phyloP scores from a whole-genome alignment of 2,113 vertebrate genomes.

The Lepus americanus region DNA sequence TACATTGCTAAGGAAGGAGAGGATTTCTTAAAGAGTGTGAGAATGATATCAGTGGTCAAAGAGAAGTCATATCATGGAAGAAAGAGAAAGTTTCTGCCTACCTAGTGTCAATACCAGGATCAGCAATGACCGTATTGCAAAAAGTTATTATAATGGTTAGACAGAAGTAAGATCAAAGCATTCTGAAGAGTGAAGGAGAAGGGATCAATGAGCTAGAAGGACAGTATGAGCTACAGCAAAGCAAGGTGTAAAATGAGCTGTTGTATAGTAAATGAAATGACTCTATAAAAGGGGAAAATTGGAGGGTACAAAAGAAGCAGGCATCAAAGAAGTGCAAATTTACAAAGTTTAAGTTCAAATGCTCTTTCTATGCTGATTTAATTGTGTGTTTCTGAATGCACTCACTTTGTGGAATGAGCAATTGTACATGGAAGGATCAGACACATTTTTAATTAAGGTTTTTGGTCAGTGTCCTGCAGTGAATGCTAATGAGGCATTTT shows the following conservation, averaged over 20 bases:
- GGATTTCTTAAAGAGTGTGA: not conserved
- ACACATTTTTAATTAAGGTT: conserved; percentile 73
- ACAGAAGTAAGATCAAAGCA: not conserved
- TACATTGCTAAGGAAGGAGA: not conserved
- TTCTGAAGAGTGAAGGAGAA: not conserved
- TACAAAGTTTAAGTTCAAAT: conserved; percentile 11
- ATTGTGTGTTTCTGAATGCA: not conserved
- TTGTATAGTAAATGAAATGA: not conserved
- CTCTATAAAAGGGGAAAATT: not conserved
- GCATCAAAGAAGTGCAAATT: not conserved
- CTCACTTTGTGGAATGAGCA: conserved; percentile 3
- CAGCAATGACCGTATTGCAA: not conserved
- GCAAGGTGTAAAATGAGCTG: not conserved
- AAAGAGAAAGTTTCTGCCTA: not conserved
- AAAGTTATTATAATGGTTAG: not conserved
- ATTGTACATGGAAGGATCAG: conserved; percentile 38
- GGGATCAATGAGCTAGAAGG: not conserved
- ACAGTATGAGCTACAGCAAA: not conserved
- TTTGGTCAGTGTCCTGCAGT: conserved; percentile 71
- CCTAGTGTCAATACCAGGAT: not conserved
- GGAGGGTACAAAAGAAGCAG: not conserved
- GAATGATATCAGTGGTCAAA: not conserved
- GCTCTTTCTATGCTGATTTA: not conserved
- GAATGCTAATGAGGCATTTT: conserved; percentile 81
- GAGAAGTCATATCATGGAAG: not conserved